Conservation (phyloP, 2,113 vertebrate genomes). For the Nycticebus coucang region DNA sequence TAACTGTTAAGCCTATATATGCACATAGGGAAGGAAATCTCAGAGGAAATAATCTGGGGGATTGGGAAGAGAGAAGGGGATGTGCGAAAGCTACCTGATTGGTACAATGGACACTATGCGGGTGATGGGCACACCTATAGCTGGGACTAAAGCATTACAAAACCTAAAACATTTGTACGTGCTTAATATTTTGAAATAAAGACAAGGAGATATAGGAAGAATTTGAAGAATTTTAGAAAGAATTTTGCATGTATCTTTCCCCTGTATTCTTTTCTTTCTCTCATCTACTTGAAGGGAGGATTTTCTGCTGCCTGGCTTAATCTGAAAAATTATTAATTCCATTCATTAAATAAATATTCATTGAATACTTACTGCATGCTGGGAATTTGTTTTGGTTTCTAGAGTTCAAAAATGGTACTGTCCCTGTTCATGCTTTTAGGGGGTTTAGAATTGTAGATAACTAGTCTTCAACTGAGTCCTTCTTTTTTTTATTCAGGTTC, state of each 20-base stretch:
- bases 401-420: background rate
- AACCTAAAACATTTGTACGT: too few relatives aligned
- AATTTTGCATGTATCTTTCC: background rate
- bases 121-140: too few relatives aligned
- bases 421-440: background rate
- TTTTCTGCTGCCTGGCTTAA: background rate
- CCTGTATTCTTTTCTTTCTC: background rate
- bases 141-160: too few relatives aligned
- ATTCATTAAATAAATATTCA: conserved; percentile 1
- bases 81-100: too few relatives aligned
- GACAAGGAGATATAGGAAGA: too few relatives aligned
- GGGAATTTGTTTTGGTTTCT: background rate
- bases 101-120: too few relatives aligned
- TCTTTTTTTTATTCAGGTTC: background rate
- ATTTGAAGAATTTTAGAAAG: too few relatives aligned
- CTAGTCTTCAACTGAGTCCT: background rate
- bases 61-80: too few relatives aligned
- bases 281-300: background rate
- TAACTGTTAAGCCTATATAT: too few relatives aligned
- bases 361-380: background rate
- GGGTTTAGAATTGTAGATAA: background rate
- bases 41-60: too few relatives aligned
- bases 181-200: too few relatives aligned
- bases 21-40: too few relatives aligned
- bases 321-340: background rate